A percentile compares a stretch with the other conserved stretches of the same genome.
phyloP scores from a whole-genome alignment of 2,888 invertebrate species.

The Hololepta plana region DNA sequence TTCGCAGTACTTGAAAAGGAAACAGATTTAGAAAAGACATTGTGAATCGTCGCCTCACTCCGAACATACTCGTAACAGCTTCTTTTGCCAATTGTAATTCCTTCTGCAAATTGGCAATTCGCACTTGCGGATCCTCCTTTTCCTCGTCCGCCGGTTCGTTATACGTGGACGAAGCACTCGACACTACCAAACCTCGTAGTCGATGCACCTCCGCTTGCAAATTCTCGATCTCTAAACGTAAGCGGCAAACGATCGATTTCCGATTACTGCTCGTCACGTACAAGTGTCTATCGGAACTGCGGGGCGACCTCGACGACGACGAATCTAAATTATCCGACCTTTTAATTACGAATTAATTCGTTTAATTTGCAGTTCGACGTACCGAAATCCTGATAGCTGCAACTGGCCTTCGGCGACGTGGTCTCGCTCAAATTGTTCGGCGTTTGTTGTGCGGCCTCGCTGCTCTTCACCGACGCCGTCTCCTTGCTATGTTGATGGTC shows the following conservation, averaged over 20 bases:
- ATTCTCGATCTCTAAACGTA: constrained; percentile 61
- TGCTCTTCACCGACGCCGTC: too few species aligned
- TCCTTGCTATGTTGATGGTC: too few species aligned
- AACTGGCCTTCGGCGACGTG: too few species aligned
- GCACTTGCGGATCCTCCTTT: constrained; percentile 23
- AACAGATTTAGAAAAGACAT: constrained; percentile 9
- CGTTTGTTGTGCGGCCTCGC: too few species aligned
- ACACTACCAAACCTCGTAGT: constrained; percentile 45
- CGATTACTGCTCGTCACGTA: constrained; percentile 20
- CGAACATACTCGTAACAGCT: constrained; percentile 37
- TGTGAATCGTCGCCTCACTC: background rate
- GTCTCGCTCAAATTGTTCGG: too few species aligned
- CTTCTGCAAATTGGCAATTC: constrained; percentile 31
- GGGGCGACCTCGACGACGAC: constrained; percentile 21
- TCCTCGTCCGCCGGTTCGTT: constrained; percentile 29
- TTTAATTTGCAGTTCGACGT: too few species aligned
- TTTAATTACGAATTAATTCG: too few species aligned
- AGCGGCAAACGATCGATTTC: constrained; percentile 36
- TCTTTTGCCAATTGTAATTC: constrained; percentile 64
- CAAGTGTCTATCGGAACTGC: constrained; percentile 20
- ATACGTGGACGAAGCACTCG: constrained; percentile 41
- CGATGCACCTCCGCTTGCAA: constrained; percentile 53
- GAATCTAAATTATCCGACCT: too few species aligned
- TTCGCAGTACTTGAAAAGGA: constrained; percentile 47
- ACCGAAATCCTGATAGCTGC: too few species aligned